These are phyloP conservation scores for Hirundichthys speculiger DNA, from an alignment of 2,113 vertebrate genomes.

Conservation along the genomic window DNA sequence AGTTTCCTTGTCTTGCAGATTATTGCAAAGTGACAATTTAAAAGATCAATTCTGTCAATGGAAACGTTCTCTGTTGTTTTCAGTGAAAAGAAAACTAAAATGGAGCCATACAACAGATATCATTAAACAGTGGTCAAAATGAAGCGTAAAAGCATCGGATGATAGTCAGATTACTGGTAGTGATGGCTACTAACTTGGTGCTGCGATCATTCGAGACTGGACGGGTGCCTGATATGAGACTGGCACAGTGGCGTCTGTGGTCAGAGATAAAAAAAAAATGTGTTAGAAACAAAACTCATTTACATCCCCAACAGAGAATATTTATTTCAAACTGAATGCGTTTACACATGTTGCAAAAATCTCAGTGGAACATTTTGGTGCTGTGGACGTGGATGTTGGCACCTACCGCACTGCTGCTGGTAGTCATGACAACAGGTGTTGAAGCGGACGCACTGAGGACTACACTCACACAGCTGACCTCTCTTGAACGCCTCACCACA, in stretches of 20 bases:
- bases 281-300: fast-evolving
- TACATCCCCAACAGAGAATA: not conserved
- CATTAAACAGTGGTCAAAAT: not conserved
- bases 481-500: constrained; percentile 86
- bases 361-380: not conserved
- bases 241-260: constrained; percentile 27
- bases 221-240: not conserved
- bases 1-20: too few relatives aligned
- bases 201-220: constrained; percentile 7
- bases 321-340: not conserved
- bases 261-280: not conserved
- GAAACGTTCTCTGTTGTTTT: too few relatives aligned
- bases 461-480: constrained; percentile 88
- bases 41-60: too few relatives aligned
- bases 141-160: not conserved
- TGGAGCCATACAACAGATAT: too few relatives aligned
- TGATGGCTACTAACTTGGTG: constrained; percentile 29
- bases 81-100: too few relatives aligned
- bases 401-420: constrained; percentile 71
- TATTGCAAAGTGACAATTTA: too few relatives aligned
- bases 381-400: not conserved
- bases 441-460: constrained; percentile 79
- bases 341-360: too few relatives aligned
- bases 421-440: constrained; percentile 89
- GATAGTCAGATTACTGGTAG: too few relatives aligned